These are phyloP conservation scores for Scaptodrosophila latifasciaeformis DNA, from an alignment of 2,888 invertebrate species.

Conservation along the genomic window DNA sequence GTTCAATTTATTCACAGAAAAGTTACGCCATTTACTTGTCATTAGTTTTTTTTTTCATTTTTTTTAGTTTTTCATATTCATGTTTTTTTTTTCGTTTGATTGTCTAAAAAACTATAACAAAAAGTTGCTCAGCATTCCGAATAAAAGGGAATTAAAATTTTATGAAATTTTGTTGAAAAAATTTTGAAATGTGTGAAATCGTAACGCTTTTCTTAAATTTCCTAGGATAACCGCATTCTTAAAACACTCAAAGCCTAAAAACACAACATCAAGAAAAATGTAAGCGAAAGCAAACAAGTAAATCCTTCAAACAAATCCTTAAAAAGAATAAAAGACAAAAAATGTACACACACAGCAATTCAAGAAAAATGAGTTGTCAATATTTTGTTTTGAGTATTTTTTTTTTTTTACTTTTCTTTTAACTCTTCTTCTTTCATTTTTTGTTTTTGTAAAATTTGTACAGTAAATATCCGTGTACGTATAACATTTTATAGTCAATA, in stretches of 20 bases:
- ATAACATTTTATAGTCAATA: constrained; percentile 11
- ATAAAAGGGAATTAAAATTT: no score
- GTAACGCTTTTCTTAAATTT: no score
- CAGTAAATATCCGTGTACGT: constrained; percentile 13
- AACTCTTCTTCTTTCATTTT: no score
- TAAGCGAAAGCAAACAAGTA: no score
- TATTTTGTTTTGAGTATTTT: no score
- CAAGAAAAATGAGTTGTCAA: not conserved
- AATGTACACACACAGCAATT: not conserved
- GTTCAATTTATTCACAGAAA: constrained; percentile 66
- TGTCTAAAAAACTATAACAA: constrained; percentile 69
- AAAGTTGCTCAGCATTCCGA: constrained; percentile 34
- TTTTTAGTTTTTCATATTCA: constrained; percentile 18
- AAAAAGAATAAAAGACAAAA: no score
- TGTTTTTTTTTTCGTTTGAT: constrained; percentile 44
- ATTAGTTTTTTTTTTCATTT: constrained; percentile 41
- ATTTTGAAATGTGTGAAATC: constrained; percentile 6
- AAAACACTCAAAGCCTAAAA: not conserved
- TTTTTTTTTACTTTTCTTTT: no score
- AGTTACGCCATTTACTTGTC: constrained; percentile 70
- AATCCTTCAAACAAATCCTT: not conserved
- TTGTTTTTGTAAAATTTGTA: constrained; percentile 8
- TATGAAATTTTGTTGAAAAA: constrained; percentile 12
- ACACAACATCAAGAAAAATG: not conserved
- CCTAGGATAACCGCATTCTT: no score